phyloP scores from a whole-genome alignment of 2,113 vertebrate species.

The Anolis sagrei region DNA sequence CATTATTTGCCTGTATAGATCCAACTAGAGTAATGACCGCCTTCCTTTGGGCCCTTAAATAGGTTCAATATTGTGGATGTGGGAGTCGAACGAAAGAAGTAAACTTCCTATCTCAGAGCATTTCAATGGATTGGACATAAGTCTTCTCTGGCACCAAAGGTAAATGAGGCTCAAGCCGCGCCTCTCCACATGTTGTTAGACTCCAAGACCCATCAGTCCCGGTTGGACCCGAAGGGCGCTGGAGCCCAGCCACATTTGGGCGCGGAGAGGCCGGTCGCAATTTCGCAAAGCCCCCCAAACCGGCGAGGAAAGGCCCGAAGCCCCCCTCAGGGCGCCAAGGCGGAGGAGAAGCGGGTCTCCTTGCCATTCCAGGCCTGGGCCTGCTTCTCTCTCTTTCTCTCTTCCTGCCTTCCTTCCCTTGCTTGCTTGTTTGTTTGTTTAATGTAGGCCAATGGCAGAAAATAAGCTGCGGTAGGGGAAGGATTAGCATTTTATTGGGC shows the following conservation, averaged over 20 bases:
- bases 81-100: neutral
- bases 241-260: no score
- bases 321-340: no score
- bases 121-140: neutral
- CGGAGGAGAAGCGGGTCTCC: neutral
- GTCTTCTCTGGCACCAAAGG: neutral
- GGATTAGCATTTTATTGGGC: constrained; percentile 3
- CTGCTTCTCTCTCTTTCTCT: neutral
- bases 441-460: neutral
- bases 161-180: neutral
- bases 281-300: no score
- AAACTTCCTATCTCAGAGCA: neutral
- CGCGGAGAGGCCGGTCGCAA: no score
- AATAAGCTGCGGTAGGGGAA: neutral
- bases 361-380: neutral
- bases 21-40: neutral
- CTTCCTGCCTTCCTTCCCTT: rapidly evolving
- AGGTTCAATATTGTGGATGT: neutral
- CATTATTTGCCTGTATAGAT: no score
- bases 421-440: neutral
- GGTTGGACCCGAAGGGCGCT: neutral
- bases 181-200: neutral
- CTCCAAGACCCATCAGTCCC: neutral
- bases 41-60: neutral
- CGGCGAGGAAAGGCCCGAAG: no score